Evolutionary conservation across 2,113 vertebrate genomes (phyloP), one percentile per base, ranked within the genome.

Genomic region (Saimiri boliviensis): DNA sequence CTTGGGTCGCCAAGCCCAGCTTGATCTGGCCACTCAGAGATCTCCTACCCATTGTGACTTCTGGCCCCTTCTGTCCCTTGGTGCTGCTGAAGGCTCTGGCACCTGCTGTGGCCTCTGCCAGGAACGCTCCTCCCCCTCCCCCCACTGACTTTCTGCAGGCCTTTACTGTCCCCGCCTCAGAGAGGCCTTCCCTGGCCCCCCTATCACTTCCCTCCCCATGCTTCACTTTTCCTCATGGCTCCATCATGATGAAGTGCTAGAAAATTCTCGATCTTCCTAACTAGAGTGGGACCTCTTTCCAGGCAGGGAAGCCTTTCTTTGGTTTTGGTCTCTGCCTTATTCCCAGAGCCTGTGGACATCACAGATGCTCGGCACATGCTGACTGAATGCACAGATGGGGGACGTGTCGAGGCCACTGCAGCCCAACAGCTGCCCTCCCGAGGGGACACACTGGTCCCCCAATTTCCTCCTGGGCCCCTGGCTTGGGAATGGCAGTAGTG

Each of bases 341-440:
- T 47, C 63, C 42, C 35, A 17, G 32, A 35, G 45, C 27, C 25
- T 14, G 63, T 30, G 60, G 66, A 81, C 27, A 23, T 0, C n/a
- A 74, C 20, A 71, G 71, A 37, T 0, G 0, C 45, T 16, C 16
- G 8, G 85, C 54, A 66, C 1, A 1, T 1, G 20, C 0, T 27
- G 27, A 82, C 21, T 54, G 40, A 42, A 37, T 1, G 56, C 25
- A 30, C 7, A 21, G n/a, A 35, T 4, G 27, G 81, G 54, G 87
- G 81, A 52, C 54, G 9, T 3, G 2, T 12, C 0, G 23, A 79
- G 19, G 77, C 58, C 13, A 19, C 81, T 42, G 54, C 74, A 70
- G 70, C 60, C 52, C 58, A 27, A 66, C 21, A 35, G 58, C 20
- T 30, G 30, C n/a, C 79, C 49, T 58, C 37, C 37, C 4, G 56